Evolutionary conservation across 2,113 vertebrate genomes (phyloP).

Genomic region (Tachysurus vachellii): DNA sequence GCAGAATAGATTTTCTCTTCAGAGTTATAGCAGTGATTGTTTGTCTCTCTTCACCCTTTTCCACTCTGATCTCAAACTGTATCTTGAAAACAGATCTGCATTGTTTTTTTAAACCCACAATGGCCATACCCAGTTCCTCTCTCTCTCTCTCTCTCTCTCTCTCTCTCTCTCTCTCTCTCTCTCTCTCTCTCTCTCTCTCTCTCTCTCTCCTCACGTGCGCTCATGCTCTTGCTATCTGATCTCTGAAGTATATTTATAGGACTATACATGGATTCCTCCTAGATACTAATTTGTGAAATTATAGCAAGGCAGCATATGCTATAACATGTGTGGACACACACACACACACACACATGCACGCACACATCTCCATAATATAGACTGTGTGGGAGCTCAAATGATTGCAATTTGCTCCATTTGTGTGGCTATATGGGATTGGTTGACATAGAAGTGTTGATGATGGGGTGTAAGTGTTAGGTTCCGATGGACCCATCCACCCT

Average conservation of each 20-base stretch:
- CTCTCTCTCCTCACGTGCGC: not conserved
- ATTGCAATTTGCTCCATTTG: conserved; percentile 55
- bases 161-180: not conserved
- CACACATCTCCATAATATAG: conserved; percentile 47
- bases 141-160: not conserved
- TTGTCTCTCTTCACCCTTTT: not conserved
- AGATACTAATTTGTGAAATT: conserved; percentile 39
- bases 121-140: not conserved
- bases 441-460: conserved; percentile 56
- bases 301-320: conserved; percentile 25
- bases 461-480: conserved; percentile 57
- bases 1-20: not conserved
- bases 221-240: conserved; percentile 16
- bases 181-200: too few species aligned
- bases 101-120: conserved; percentile 19
- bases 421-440: conserved; percentile 54
- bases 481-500: conserved; percentile 58
- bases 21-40: not conserved
- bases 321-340: conserved; percentile 39
- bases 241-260: conserved; percentile 38
- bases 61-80: not conserved
- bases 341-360: conserved; percentile 39
- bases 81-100: not conserved
- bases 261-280: conserved; percentile 17
- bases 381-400: conserved; percentile 56